These are phyloP conservation scores for Tachypleus tridentatus DNA, from an alignment of 1,140 invertebrate genomes.

Conservation along the genomic window DNA sequence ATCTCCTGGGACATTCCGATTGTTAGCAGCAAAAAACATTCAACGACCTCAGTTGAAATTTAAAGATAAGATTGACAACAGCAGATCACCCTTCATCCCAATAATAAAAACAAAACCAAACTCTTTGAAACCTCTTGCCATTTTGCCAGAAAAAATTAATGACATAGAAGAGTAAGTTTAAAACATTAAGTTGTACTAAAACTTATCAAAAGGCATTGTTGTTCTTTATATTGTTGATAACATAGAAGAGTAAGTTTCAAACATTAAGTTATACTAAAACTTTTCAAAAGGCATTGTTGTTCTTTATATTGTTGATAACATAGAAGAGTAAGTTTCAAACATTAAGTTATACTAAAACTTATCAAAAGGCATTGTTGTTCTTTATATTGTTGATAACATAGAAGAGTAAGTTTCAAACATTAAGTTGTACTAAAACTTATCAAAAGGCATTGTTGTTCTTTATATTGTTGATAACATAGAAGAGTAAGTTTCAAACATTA, in stretches of 20 bases:
- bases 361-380: too few species aligned
- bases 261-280: too few species aligned
- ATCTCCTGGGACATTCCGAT: conserved; percentile 36
- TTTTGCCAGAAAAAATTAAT: conserved; percentile 52
- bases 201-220: too few species aligned
- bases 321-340: conserved; percentile 31
- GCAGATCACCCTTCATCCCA: conserved; percentile 58
- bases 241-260: conserved; percentile 34
- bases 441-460: too few species aligned
- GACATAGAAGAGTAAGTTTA: conserved; percentile 36
- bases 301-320: too few species aligned
- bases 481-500: conserved; percentile 25
- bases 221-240: conserved; percentile 16
- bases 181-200: too few species aligned
- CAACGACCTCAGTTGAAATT: conserved; percentile 71
- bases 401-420: conserved; percentile 27
- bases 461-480: too few species aligned
- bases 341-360: too few species aligned
- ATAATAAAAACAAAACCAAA: conserved; percentile 78
- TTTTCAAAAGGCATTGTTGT: too few species aligned
- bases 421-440: too few species aligned
- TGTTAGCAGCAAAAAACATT: conserved; percentile 61
- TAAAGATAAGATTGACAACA: conserved; percentile 74
- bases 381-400: too few species aligned
- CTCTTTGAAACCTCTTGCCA: conserved; percentile 61